Conservation (phyloP, 2,113 vertebrate genomes). For the Gnathonemus longibarbis region DNA sequence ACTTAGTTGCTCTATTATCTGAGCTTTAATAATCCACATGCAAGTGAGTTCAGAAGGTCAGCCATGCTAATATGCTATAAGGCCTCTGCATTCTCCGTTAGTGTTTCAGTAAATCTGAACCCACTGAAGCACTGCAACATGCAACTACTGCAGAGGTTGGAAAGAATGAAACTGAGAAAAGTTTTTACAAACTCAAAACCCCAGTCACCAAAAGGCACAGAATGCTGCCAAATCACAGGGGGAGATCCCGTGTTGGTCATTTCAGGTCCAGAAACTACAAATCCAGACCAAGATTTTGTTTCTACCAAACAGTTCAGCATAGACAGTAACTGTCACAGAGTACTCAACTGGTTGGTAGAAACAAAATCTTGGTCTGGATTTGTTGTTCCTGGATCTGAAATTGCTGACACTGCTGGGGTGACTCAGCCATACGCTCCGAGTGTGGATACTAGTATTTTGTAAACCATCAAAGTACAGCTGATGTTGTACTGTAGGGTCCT, state of each 20-base stretch:
- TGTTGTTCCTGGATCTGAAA: no score
- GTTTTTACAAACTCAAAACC: background rate
- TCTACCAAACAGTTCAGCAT: no score
- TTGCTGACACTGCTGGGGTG: background rate
- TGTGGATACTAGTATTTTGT: background rate
- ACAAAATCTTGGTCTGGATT: no score
- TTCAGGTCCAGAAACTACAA: no score
- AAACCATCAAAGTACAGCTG: background rate
- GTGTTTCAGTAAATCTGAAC: background rate
- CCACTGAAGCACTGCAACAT: background rate
- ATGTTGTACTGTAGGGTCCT: background rate
- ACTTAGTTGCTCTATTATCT: background rate
- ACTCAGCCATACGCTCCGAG: background rate
- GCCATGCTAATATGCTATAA: background rate
- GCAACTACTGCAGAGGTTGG: background rate
- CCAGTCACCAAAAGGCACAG: background rate
- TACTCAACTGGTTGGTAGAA: no score
- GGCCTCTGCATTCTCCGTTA: background rate
- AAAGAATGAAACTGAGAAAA: background rate
- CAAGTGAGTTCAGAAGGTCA: background rate
- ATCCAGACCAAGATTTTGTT: no score
- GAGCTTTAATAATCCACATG: background rate
- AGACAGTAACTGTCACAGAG: no score
- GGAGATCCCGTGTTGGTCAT: background rate
- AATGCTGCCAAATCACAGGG: background rate